Percentiles rank a stretch among this genome's conserved stretches.
Conservation (phyloP, 2,113 vertebrate genomes). For the Xenopus laevis region DNA sequence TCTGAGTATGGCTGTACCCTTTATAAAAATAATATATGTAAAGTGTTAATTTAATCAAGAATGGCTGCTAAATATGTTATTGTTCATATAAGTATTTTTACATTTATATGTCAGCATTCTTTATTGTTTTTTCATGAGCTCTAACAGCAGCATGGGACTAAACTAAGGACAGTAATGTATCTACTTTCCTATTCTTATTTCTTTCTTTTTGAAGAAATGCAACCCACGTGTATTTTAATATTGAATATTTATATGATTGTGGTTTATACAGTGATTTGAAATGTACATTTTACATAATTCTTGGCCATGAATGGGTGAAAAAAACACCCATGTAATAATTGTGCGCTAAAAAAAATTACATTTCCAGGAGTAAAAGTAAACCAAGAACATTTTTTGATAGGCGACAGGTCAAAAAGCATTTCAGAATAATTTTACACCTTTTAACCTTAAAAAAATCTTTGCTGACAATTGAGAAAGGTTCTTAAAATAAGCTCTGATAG, state of each 20-base stretch:
- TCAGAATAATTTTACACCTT: slow-evolving; percentile 87
- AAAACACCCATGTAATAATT: slow-evolving; percentile 66
- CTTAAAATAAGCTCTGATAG: slow-evolving; percentile 81
- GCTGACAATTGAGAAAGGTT: slow-evolving; percentile 79
- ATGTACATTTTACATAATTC: slow-evolving; percentile 56
- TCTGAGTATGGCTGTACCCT: no score
- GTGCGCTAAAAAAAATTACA: slow-evolving; percentile 62
- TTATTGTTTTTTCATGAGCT: no score
- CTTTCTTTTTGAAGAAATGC: no score
- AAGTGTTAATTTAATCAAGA: no score
- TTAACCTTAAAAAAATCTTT: slow-evolving; percentile 85
- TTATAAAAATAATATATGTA: no score
- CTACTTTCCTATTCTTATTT: no score
- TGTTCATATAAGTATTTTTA: no score
- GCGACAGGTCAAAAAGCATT: slow-evolving; percentile 82
- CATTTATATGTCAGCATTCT: no score
- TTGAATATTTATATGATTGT: slow-evolving; percentile 10
- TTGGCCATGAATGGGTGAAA: slow-evolving; percentile 42
- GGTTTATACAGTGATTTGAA: slow-evolving; percentile 43
- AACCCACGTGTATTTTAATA: neutral
- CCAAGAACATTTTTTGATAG: slow-evolving; percentile 73
- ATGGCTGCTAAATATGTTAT: no score
- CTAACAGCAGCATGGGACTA: no score
- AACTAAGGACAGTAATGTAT: no score
- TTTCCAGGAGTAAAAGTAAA: slow-evolving; percentile 65